Conservation (phyloP, 2,888 invertebrate species). For the Drosophila koepferae region DNA sequence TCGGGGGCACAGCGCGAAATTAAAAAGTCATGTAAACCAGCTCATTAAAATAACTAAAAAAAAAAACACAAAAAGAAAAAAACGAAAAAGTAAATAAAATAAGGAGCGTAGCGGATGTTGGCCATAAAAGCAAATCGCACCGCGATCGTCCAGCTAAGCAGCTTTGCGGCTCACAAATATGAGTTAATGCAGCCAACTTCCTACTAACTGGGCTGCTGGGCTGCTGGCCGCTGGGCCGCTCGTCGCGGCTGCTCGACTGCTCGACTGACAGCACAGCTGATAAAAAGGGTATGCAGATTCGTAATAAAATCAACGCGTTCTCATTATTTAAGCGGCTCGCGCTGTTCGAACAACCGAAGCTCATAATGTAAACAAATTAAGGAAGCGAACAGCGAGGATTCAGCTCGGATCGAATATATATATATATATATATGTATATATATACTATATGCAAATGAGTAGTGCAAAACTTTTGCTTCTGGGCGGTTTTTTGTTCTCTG, state of each 20-base stretch:
- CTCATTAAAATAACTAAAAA: slow-evolving; percentile 85
- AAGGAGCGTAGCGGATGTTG: slow-evolving; percentile 52
- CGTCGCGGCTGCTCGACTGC: background rate
- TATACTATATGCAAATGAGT: slow-evolving; percentile 47
- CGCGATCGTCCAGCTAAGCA: slow-evolving; percentile 18
- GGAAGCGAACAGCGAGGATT: slow-evolving; percentile 28
- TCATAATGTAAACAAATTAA: slow-evolving; percentile 85
- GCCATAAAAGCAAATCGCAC: slow-evolving; percentile 57
- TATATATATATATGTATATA: slow-evolving; percentile 11
- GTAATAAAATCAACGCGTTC: slow-evolving; percentile 77
- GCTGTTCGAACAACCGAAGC: slow-evolving; percentile 83
- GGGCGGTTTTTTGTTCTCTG: slow-evolving; percentile 65
- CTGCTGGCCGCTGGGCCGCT: background rate
- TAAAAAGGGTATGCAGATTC: slow-evolving; percentile 18
- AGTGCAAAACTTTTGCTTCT: slow-evolving; percentile 66
- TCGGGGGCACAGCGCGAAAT: slow-evolving; percentile 83
- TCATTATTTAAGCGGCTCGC: slow-evolving; percentile 77
- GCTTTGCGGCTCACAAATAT: slow-evolving; percentile 27
- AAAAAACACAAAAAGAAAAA: background rate
- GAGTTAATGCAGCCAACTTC: slow-evolving; percentile 32
- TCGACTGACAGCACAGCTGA: slow-evolving; percentile 20
- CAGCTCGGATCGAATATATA: background rate
- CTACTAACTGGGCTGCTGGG: slow-evolving; percentile 6
- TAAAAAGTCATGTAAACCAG: slow-evolving; percentile 86
- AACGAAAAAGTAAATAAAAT: slow-evolving; percentile 4